Base-by-base conservation (phyloP, 2,113 vertebrate species). In the Anolis carolinensis region DNA sequence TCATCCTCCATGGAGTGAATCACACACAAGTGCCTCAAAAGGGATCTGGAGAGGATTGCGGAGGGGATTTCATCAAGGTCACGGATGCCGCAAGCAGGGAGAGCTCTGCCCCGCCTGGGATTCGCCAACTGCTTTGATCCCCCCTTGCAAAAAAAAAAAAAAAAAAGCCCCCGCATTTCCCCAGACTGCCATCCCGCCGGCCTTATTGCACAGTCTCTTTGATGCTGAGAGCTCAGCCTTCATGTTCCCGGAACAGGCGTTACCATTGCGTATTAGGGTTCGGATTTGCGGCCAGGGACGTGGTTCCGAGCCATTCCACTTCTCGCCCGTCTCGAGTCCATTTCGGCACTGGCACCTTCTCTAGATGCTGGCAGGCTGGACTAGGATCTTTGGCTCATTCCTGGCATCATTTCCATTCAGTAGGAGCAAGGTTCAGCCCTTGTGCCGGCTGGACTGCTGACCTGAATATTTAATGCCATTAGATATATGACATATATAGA, bases 181-280 rank as follows among this genome's bases (percentile, higher is more conserved):
- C 67, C n/a, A 5, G 32, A 80, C 36, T 27, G 14, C 52, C 36
- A 2, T 63, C 77, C 77, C 4, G 70, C 59, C 52, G 70, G n/a
- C 79, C 70, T 86, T 1, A 34, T 74, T 52, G 36, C 52, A n/a
- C 27, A 67, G 71, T 86, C 85, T 52, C 78, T 75, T 75, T 75
- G 85, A 81, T 86, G 85, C 72, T 36, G 59, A 76, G 36, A 65
- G 59, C 30, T 8, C 8, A 32, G 59, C 59, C 10, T 52, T 2
- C 55, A 59, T 59, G 16, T 5, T 13, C 32, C 14, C 78, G 30
- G 32, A 23, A 20, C 27, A 34, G 1, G 7, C 34, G 48, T 82
- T 76, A 78, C 79, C 84, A 48, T 83, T 14, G 30, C 82, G 4
- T 62, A 55, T 16, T 3, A 77, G 52, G 0, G 2, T 21, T 63